Conservation (phyloP, 2,888 invertebrate genomes). For the Eucriotettix oculatus region DNA sequence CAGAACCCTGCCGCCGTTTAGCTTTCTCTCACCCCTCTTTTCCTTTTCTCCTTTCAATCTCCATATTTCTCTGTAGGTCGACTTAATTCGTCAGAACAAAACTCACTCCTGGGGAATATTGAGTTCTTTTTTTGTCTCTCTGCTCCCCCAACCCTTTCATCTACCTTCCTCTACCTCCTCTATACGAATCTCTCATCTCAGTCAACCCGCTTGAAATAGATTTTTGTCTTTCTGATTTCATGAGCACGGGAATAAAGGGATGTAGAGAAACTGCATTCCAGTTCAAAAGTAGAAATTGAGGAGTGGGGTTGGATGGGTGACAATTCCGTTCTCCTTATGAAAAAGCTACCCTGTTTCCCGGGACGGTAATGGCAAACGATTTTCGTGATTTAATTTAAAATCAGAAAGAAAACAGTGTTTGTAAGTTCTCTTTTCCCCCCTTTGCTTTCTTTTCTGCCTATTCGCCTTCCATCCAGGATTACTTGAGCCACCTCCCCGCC, state of each 20-base stretch:
- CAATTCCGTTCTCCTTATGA: too few species aligned
- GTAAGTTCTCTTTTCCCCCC: background rate
- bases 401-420: background rate
- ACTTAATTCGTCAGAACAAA: slow-evolving; percentile 4
- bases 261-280: too few species aligned
- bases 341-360: too few species aligned
- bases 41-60: slow-evolving; percentile 3
- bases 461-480: background rate
- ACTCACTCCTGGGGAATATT: slow-evolving; percentile 3
- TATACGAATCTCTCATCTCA: too few species aligned
- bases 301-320: too few species aligned
- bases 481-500: background rate
- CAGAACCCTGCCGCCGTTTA: background rate
- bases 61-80: slow-evolving; percentile 6
- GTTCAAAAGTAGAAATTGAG: too few species aligned
- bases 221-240: too few species aligned
- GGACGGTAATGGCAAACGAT: too few species aligned
- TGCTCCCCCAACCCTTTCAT: background rate
- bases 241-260: too few species aligned
- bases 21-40: background rate
- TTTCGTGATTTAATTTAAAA: background rate
- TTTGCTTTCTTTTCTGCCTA: too few species aligned
- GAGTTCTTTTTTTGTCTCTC: background rate
- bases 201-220: too few species aligned
- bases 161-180: background rate